Conservation (phyloP, 2,888 invertebrate genomes). For the Machimus atricapillus region DNA sequence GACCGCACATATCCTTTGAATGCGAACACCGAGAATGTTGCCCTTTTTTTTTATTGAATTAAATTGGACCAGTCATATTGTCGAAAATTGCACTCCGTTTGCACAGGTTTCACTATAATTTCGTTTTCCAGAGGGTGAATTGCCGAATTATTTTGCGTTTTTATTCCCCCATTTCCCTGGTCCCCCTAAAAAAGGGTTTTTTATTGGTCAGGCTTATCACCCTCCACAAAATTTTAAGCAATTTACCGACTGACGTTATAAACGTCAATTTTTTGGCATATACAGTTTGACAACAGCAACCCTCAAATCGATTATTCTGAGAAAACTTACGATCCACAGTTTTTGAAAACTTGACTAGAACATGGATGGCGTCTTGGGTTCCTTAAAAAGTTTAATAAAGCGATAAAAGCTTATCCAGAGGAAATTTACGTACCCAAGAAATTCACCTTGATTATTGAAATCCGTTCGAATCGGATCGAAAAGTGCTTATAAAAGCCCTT, state of each 20-base stretch:
- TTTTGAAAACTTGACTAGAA: too few species aligned
- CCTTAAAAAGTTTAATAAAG: too few species aligned
- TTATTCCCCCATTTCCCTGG: neutral
- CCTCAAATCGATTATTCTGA: too few species aligned
- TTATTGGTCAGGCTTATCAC: neutral
- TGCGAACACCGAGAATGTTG: neutral
- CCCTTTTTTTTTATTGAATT: neutral
- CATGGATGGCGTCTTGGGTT: too few species aligned
- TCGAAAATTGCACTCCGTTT: neutral
- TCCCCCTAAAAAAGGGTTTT: neutral
- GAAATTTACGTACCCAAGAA: too few species aligned
- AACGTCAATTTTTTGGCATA: neutral
- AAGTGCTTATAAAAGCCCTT: too few species aligned
- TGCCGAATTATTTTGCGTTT: neutral
- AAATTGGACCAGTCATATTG: neutral
- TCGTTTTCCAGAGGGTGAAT: neutral
- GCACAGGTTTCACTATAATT: neutral
- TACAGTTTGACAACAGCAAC: too few species aligned
- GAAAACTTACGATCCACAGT: too few species aligned
- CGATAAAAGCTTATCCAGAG: too few species aligned
- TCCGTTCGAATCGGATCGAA: too few species aligned
- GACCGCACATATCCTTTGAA: neutral
- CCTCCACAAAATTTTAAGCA: neutral
- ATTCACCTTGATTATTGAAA: too few species aligned
- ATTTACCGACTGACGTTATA: slow-evolving; percentile 5